These are phyloP conservation scores for Chelon labrosus DNA, from an alignment of 2,797 vertebrate species.

Conservation along the genomic window DNA sequence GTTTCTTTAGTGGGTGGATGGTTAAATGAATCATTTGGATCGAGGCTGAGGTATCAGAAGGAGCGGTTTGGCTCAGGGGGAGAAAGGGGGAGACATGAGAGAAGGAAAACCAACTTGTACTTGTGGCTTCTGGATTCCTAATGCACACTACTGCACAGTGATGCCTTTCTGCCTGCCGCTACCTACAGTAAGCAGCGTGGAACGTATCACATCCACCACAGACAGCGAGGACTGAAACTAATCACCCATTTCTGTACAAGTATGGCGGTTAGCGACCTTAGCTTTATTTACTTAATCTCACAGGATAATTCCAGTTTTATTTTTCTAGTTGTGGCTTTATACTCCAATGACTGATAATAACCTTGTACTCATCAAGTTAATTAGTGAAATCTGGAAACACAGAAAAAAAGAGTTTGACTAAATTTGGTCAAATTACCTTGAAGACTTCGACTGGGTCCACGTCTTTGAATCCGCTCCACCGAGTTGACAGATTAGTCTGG, in stretches of 20 bases:
- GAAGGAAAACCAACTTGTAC: conserved; percentile 78
- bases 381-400: not conserved
- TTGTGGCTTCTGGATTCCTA: conserved; percentile 74
- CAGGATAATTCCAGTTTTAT: not conserved
- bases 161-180: conserved; percentile 53
- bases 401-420: not conserved
- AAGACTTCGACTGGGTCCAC: no score
- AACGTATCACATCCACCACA: conserved; percentile 52
- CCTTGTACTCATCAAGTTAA: not conserved
- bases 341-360: not conserved
- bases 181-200: conserved; percentile 46
- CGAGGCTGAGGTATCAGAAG: conserved; percentile 73
- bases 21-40: conserved; percentile 79
- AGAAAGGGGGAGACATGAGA: conserved; percentile 32
- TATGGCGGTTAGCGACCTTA: not conserved
- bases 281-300: not conserved
- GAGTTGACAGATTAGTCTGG: no score
- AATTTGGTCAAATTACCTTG: not conserved
- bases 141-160: conserved; percentile 52
- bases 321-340: not conserved
- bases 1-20: conserved; percentile 75
- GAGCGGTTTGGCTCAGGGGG: conserved; percentile 72
- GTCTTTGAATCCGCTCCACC: no score
- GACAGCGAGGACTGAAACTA: conserved; percentile 38
- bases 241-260: conserved; percentile 36